These are phyloP conservation scores for Apamea monoglypha DNA, from an alignment of 2,888 invertebrate genomes.

Conservation along the genomic window DNA sequence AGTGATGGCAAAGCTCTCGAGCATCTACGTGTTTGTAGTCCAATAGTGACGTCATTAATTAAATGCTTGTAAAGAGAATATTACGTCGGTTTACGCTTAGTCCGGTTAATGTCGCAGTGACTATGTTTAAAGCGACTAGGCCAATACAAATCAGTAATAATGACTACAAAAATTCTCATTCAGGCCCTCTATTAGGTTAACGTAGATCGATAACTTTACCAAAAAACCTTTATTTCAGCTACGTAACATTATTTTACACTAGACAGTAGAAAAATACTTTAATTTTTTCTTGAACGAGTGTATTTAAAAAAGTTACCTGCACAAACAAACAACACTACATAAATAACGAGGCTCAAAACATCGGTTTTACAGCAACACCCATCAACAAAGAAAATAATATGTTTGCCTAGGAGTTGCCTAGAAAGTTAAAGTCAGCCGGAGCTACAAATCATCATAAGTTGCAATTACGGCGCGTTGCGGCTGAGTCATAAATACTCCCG, in stretches of 20 bases:
- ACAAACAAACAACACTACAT: constrained; percentile 31
- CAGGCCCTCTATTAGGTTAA: too few relatives aligned
- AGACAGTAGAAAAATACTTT: neutral
- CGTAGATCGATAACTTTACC: neutral
- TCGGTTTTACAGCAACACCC: constrained; percentile 45
- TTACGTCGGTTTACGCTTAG: constrained; percentile 30
- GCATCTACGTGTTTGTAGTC: constrained; percentile 29
- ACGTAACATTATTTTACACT: neutral
- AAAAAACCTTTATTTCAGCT: neutral
- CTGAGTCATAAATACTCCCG: constrained; percentile 79
- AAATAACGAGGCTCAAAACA: constrained; percentile 46
- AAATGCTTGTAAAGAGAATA: constrained; percentile 44
- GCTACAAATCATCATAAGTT: constrained; percentile 87
- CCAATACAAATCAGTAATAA: neutral
- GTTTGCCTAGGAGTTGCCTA: constrained; percentile 61
- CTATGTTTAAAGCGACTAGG: neutral
- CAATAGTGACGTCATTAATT: constrained; percentile 48
- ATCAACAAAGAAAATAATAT: constrained; percentile 62
- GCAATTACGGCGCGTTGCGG: constrained; percentile 82
- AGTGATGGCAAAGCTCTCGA: constrained; percentile 37
- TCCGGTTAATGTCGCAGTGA: neutral
- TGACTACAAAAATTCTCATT: neutral
- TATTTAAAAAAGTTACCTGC: neutral
- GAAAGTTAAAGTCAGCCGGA: constrained; percentile 78
- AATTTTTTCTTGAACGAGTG: neutral